phyloP scores from a whole-genome alignment of 2,888 invertebrate genomes.

The Diarsia brunnea region DNA sequence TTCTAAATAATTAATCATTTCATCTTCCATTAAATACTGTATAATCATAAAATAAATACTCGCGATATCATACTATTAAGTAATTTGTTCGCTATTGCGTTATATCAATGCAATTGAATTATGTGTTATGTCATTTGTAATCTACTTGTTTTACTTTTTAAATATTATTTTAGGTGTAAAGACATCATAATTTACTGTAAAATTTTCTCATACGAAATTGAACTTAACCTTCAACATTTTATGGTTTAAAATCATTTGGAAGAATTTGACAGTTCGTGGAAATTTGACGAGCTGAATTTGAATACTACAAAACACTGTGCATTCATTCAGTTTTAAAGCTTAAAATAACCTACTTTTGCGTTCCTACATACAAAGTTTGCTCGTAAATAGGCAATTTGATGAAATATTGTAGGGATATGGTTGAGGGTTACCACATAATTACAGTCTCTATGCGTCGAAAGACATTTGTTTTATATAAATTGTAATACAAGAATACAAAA shows the following conservation, averaged over 20 bases:
- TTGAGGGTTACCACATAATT: background rate
- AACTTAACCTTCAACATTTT: too few relatives aligned
- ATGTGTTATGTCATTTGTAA: slow-evolving; percentile 42
- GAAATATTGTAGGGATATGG: background rate
- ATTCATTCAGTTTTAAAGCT: background rate
- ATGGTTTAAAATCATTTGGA: too few relatives aligned
- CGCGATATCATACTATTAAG: background rate
- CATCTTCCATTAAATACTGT: slow-evolving; percentile 28
- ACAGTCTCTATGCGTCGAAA: background rate
- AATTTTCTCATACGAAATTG: too few relatives aligned
- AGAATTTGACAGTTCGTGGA: too few relatives aligned
- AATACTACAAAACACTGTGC: background rate
- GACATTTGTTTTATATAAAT: slow-evolving; percentile 2
- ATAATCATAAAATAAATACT: slow-evolving; percentile 18
- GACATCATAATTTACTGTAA: background rate
- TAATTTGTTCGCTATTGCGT: slow-evolving; percentile 1
- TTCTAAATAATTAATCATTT: background rate
- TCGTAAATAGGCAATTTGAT: background rate
- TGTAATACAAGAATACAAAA: slow-evolving; percentile 6
- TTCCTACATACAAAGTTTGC: background rate
- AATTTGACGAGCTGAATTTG: too few relatives aligned
- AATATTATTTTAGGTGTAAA: slow-evolving; percentile 10
- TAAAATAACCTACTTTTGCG: too few relatives aligned
- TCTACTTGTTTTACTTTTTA: slow-evolving; percentile 34
- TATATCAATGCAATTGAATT: slow-evolving; percentile 27